Percentiles rank a stretch among this genome's conserved stretches.
These are phyloP conservation scores for Gavia stellata DNA, from an alignment of 2,113 vertebrate genomes.

Conservation along the genomic window DNA sequence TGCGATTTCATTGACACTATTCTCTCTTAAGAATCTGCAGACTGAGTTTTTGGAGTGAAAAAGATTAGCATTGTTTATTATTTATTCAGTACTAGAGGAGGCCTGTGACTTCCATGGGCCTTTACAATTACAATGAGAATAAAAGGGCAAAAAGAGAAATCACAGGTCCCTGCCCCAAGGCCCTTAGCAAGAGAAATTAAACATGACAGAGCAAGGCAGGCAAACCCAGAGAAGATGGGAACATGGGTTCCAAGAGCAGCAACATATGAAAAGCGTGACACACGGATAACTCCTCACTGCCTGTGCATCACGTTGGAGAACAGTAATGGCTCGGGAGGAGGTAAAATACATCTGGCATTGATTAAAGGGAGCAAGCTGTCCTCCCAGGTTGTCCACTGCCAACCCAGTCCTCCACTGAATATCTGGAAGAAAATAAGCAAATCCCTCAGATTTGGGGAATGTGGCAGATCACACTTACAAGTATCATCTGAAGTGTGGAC, in stretches of 20 bases:
- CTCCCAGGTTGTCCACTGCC: neutral
- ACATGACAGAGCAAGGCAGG: neutral
- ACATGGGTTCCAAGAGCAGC: neutral
- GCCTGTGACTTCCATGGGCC: neutral
- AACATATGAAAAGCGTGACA: neutral
- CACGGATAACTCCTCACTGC: neutral
- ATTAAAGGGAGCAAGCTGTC: neutral
- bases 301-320: neutral
- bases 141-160: neutral
- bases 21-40: constrained; percentile 26
- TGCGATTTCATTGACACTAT: constrained; percentile 26
- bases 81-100: neutral
- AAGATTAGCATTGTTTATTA: constrained; percentile 1
- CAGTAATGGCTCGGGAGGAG: neutral
- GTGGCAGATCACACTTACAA: neutral
- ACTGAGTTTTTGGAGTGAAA: constrained; percentile 17
- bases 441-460: neutral
- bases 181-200: neutral
- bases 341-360: neutral
- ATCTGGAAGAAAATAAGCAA: constrained; percentile 1
- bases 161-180: neutral
- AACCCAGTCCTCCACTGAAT: neutral
- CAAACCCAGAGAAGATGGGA: neutral
- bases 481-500: neutral
- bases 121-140: neutral